phyloP scores from a whole-genome alignment of 2,888 invertebrate genomes.

The Drosophila putrida region DNA sequence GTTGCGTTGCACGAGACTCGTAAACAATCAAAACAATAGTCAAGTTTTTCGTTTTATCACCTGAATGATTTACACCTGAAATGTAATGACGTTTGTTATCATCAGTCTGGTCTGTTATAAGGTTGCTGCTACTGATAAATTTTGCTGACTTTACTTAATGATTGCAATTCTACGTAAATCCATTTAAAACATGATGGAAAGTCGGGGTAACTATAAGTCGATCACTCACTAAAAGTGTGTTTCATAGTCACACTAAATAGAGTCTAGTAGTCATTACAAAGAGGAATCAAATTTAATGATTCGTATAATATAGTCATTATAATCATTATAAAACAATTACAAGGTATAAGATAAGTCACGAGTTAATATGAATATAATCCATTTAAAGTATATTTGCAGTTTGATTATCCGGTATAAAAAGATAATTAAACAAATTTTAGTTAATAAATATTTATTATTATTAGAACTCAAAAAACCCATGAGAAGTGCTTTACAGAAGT shows the following conservation, averaged over 20 bases:
- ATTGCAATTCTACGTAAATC: not conserved
- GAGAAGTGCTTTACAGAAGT: not conserved
- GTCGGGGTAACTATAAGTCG: not conserved
- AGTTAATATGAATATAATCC: constrained; percentile 3
- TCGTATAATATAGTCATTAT: not conserved
- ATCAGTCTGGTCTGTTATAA: not conserved
- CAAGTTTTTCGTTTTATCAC: constrained; percentile 12
- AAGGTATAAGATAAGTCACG: not conserved
- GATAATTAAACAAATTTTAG: no score
- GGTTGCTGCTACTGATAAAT: constrained; percentile 8
- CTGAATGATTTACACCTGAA: not conserved
- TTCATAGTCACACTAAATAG: not conserved
- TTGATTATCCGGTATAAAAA: no score
- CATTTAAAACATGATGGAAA: not conserved
- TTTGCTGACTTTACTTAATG: constrained; percentile 1
- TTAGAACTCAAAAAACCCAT: not conserved
- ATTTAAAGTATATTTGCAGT: not conserved
- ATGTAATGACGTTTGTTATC: constrained; percentile 5
- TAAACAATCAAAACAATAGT: constrained; percentile 6
- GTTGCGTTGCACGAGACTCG: constrained; percentile 26
- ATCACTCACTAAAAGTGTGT: not conserved
- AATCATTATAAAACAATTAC: constrained; percentile 3
- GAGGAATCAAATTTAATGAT: not conserved
- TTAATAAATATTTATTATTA: no score
- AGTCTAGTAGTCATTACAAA: not conserved